phyloP scores from a whole-genome alignment of 1,140 invertebrate genomes.

The Tetragnatha versicolor region DNA sequence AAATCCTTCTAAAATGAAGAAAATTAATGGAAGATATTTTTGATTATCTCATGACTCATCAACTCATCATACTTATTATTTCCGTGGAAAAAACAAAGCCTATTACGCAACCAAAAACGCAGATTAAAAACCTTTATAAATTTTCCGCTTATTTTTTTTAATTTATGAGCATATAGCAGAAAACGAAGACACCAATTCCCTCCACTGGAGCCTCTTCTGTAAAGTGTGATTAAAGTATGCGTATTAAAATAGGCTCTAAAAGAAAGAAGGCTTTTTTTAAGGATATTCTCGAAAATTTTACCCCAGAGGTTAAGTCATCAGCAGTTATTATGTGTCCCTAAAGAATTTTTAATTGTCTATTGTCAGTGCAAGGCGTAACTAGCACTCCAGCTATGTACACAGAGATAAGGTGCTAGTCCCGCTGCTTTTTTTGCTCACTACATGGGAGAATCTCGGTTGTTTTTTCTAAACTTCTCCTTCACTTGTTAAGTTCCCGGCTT shows the following conservation, averaged over 20 bases:
- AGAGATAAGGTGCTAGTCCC: constrained; percentile 34
- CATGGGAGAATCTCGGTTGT: constrained; percentile 1
- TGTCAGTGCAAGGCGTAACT: constrained; percentile 15
- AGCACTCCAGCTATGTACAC: constrained; percentile 23
- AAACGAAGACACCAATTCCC: not conserved
- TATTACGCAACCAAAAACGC: not conserved
- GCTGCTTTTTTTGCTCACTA: constrained; percentile 12
- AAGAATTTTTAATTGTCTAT: constrained; percentile 54
- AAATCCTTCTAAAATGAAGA: too few species aligned
- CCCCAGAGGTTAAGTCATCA: constrained; percentile 52
- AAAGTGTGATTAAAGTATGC: constrained; percentile 41
- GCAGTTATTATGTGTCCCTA: constrained; percentile 38
- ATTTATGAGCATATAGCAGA: not conserved
- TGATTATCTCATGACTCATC: too few species aligned
- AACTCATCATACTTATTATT: too few species aligned
- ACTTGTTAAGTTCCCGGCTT: constrained; percentile 39
- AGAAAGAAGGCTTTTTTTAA: constrained; percentile 10
- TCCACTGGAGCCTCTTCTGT: not conserved
- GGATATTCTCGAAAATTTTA: constrained; percentile 22
- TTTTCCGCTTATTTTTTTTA: not conserved
- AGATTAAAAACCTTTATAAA: not conserved
- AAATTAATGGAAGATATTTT: too few species aligned
- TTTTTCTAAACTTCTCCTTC: too few species aligned
- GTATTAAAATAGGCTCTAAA: constrained; percentile 37
- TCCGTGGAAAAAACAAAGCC: too few species aligned